Evolutionary conservation across 2,113 vertebrate species (phyloP).

Genomic region (Gallinago media): DNA sequence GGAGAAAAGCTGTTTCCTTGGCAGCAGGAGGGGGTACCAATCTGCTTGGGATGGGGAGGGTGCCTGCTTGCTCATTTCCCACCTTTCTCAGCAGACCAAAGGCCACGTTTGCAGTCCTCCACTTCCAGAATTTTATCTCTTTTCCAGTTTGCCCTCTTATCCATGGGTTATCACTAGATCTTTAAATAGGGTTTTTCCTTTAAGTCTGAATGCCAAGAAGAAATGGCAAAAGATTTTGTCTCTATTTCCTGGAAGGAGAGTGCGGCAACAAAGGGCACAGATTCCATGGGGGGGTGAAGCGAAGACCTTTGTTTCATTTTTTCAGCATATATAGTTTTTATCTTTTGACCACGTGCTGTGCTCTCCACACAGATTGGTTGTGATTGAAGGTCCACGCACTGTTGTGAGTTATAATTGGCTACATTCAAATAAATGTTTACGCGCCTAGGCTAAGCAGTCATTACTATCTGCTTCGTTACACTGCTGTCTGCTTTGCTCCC

Average conservation of each 20-base stretch:
- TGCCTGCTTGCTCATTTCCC: neutral
- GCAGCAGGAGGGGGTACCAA: neutral
- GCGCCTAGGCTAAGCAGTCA: too few relatives aligned
- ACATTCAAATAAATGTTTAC: too few relatives aligned
- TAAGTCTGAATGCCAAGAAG: neutral
- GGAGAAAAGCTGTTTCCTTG: neutral
- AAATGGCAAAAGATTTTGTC: neutral
- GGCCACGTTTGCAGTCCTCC: neutral
- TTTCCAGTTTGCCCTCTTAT: neutral
- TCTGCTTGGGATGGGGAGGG: neutral
- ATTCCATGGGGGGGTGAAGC: too few relatives aligned
- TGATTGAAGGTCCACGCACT: too few relatives aligned
- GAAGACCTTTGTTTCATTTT: too few relatives aligned
- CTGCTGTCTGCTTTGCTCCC: too few relatives aligned
- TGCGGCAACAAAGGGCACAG: too few relatives aligned
- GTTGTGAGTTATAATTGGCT: too few relatives aligned
- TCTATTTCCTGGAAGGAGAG: neutral
- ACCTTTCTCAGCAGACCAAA: neutral
- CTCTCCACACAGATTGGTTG: too few relatives aligned
- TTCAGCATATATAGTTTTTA: too few relatives aligned
- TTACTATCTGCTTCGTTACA: too few relatives aligned
- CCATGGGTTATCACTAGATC: neutral
- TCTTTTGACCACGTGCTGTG: too few relatives aligned
- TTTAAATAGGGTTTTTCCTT: neutral
- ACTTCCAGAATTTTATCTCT: neutral